phyloP scores from a whole-genome alignment of 2,888 invertebrate species.

The Amaurobius ferox region DNA sequence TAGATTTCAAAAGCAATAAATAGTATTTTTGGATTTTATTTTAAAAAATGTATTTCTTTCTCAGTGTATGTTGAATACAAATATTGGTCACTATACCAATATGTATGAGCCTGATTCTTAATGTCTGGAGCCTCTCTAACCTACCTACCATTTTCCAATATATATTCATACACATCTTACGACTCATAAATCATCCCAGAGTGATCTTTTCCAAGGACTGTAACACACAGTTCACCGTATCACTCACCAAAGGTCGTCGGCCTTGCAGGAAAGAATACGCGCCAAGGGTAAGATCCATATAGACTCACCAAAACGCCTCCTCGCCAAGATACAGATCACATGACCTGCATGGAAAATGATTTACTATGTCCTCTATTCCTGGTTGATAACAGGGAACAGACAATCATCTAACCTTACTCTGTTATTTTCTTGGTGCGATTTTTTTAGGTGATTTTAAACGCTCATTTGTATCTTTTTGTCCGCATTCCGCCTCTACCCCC shows the following conservation, averaged over 20 bases:
- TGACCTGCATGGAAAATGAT: constrained; percentile 18
- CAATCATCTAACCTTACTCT: background rate
- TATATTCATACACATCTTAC: background rate
- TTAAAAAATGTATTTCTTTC: too few relatives aligned
- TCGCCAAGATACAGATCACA: background rate
- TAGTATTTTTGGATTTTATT: too few relatives aligned
- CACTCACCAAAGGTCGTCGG: background rate
- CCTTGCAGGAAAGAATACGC: background rate
- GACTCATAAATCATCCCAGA: background rate
- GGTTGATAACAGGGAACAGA: background rate
- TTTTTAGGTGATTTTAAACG: background rate
- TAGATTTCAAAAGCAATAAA: too few relatives aligned
- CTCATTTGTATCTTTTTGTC: constrained; percentile 3
- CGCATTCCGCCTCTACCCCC: background rate
- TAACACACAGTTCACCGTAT: background rate
- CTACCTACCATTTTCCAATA: background rate
- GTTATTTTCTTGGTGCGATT: background rate
- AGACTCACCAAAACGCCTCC: background rate
- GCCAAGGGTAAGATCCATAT: background rate
- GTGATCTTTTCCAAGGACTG: background rate
- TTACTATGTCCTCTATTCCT: background rate
- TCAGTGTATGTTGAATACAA: too few relatives aligned
- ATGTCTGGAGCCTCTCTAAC: too few relatives aligned
- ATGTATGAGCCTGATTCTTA: too few relatives aligned
- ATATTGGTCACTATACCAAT: too few relatives aligned